phyloP scores from a whole-genome alignment of 2,888 invertebrate genomes.

The Aspidiotus destructor region DNA sequence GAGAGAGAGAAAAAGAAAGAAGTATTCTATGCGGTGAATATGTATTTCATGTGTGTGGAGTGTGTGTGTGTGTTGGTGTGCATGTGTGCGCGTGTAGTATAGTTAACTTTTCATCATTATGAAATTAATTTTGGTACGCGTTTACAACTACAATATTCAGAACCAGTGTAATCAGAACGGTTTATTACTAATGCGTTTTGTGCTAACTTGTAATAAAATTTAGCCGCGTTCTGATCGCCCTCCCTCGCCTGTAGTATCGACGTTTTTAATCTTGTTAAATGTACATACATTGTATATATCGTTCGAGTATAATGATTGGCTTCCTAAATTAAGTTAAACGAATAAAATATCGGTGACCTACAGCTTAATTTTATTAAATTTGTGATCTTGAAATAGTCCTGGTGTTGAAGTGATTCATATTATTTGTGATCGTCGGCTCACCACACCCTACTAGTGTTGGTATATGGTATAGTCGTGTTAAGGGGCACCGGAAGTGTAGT shows the following conservation, averaged over 20 bases:
- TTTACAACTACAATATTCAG: slow-evolving; percentile 29
- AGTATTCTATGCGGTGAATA: slow-evolving; percentile 28
- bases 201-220: slow-evolving; percentile 32
- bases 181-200: slow-evolving; percentile 28
- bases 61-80: slow-evolving; percentile 7
- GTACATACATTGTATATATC: slow-evolving; percentile 30
- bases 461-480: slow-evolving; percentile 19
- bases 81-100: slow-evolving; percentile 15
- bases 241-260: slow-evolving; percentile 23
- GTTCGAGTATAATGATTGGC: slow-evolving; percentile 47
- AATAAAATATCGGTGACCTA: slow-evolving; percentile 30
- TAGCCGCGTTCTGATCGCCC: slow-evolving; percentile 31
- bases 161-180: slow-evolving; percentile 31
- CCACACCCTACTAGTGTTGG: slow-evolving; percentile 32
- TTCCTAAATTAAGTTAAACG: slow-evolving; percentile 64
- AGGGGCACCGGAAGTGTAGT: slow-evolving; percentile 30
- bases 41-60: slow-evolving; percentile 4
- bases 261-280: slow-evolving; percentile 32
- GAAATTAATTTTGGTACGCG: slow-evolving; percentile 31
- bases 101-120: slow-evolving; percentile 30
- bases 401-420: slow-evolving; percentile 31
- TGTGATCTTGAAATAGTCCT: slow-evolving; percentile 31
- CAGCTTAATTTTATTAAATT: slow-evolving; percentile 30
- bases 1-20: slow-evolving; percentile 24
- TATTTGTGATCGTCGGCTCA: slow-evolving; percentile 30